These are phyloP conservation scores for Chirona hameri DNA, from an alignment of 2,888 invertebrate species.

Conservation along the genomic window DNA sequence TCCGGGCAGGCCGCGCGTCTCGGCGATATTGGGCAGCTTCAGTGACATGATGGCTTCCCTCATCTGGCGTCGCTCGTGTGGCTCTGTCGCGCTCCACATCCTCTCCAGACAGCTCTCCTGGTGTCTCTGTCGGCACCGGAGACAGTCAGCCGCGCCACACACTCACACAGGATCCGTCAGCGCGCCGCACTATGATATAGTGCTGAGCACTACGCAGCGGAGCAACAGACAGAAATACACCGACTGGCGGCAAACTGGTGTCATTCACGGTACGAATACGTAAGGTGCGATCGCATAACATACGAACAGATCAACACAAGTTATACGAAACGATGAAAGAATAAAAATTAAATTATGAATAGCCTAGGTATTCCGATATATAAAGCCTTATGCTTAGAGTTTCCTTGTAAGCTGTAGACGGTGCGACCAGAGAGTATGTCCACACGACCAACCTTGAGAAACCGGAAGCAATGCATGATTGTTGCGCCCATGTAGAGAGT, in stretches of 20 bases:
- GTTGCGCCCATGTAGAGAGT: constrained; percentile 74
- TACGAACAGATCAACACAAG: background rate
- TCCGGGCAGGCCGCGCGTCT: background rate
- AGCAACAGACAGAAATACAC: too few relatives aligned
- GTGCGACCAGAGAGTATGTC: too few relatives aligned
- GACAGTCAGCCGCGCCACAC: background rate
- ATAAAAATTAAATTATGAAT: too few relatives aligned
- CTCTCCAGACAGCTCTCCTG: background rate
- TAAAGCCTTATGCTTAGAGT: too few relatives aligned
- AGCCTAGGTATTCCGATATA: too few relatives aligned
- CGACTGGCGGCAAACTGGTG: too few relatives aligned
- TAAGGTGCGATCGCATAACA: too few relatives aligned
- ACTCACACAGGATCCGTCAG: background rate
- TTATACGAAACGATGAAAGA: too few relatives aligned
- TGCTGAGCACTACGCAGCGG: too few relatives aligned
- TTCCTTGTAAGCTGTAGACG: too few relatives aligned
- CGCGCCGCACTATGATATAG: too few relatives aligned
- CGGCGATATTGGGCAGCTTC: background rate
- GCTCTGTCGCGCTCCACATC: background rate
- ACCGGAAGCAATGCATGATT: constrained; percentile 71
- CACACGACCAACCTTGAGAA: constrained; percentile 56
- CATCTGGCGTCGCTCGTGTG: background rate
- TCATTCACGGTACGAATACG: too few relatives aligned
- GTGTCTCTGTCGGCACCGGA: background rate
- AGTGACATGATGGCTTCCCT: background rate